Evolutionary conservation across 53 echinoderm and acorn worm species (phyloP), one percentile per base, ranked within the genome.

Genomic region (Paracentrotus lividus): DNA sequence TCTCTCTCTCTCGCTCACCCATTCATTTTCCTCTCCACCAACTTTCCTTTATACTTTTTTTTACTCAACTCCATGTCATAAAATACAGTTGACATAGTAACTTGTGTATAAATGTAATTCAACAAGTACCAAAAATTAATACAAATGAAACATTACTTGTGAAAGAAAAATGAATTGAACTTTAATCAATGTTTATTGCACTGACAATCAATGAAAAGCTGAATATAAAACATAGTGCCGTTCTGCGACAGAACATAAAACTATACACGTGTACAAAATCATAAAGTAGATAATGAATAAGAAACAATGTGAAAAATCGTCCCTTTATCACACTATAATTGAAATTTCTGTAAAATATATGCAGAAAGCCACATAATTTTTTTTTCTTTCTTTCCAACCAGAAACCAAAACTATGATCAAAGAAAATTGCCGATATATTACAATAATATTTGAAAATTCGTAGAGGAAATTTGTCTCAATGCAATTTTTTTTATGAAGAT

Each of bases 141-240:
- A 13, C 24, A n/a, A 10, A 81, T 14, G 27, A 26, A 81, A 26
- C 0, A 47, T 47, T 24, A 49, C 47, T 27, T 47, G 26, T 81
- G 81, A 81, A 81, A 81, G 81, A 47, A 81, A 81, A 47, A 24
- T 34, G 16, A 47, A 81, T 45, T n/a, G n/a, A 76, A 76, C 42
- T 76, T 76, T 76, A 76, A 81, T 81, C 81, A 81, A 77, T 81
- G 47, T 81, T 72, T 81, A 81, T 81, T 81, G 81, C 81, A 81
- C 81, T 27, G 81, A 81, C 81, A 44, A 81, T 47, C 12, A 3
- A 44, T 81, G 81, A 81, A 47, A 76, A 81, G 27, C 81, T 81
- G 81, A 81, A 81, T 81, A 81, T 47, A 47, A 81, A 81, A 81
- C 27, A 81, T 45, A 81, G 44, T 26, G 44, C 47, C 81, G 44